phyloP scores from a whole-genome alignment of 2,113 vertebrate genomes.

The Cichladusa arquata region DNA sequence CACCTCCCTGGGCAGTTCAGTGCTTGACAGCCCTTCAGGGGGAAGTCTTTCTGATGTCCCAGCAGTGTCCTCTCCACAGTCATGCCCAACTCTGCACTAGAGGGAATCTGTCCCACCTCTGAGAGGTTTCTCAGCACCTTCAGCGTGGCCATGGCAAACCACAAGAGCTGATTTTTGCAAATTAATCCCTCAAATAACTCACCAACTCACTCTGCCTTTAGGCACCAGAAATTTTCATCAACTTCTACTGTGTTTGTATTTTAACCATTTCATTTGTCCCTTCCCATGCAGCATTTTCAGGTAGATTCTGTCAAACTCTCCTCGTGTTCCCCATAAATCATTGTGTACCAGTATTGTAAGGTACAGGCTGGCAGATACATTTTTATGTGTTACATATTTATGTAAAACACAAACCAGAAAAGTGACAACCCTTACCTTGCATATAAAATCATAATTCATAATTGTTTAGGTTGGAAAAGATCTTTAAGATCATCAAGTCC shows the following conservation, averaged over 20 bases:
- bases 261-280: background rate
- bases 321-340: background rate
- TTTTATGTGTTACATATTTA: rapidly evolving
- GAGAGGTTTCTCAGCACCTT: background rate
- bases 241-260: rapidly evolving
- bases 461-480: too few species aligned
- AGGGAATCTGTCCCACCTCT: background rate
- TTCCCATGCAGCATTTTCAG: background rate
- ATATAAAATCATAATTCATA: background rate
- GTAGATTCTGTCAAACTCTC: background rate
- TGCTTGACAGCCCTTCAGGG: background rate
- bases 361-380: background rate
- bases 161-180: background rate
- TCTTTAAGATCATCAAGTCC: background rate
- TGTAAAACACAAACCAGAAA: background rate
- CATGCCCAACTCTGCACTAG: rapidly evolving
- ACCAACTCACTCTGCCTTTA: background rate
- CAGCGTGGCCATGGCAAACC: rapidly evolving
- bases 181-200: background rate
- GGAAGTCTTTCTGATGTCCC: background rate
- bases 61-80: background rate
- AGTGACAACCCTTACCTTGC: rapidly evolving
- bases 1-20: background rate
- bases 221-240: background rate
- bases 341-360: background rate